These are phyloP conservation scores for Enteromius anoplus DNA, from an alignment of 2,797 vertebrate genomes.

Conservation along the genomic window DNA sequence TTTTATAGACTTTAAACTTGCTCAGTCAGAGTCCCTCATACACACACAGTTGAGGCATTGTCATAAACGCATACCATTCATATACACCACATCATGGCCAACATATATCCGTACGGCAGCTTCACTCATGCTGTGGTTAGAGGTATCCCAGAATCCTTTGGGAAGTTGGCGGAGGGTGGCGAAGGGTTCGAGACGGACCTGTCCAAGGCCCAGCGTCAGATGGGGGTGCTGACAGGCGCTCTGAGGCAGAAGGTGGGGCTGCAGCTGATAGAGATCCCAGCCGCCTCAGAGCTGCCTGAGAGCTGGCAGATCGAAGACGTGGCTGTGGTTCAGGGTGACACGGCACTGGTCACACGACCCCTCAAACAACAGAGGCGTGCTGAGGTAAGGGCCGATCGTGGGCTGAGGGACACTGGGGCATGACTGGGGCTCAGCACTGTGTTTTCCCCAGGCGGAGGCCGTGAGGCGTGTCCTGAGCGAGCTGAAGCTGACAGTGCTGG, in stretches of 20 bases:
- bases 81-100: constrained; percentile 72
- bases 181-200: constrained; percentile 74
- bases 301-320: constrained; percentile 88
- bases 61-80: neutral
- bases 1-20: neutral
- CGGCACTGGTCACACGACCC: constrained; percentile 86
- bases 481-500: constrained; percentile 83
- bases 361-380: constrained; percentile 81
- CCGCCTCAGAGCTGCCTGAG: constrained; percentile 81
- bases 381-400: constrained; percentile 76
- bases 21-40: constrained; percentile 1
- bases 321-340: constrained; percentile 88
- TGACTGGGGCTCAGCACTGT: neutral
- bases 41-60: neutral
- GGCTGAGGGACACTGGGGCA: neutral
- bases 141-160: constrained; percentile 84
- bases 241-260: constrained; percentile 91
- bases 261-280: constrained; percentile 88
- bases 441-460: constrained; percentile 77
- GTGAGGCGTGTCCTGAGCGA: constrained; percentile 85
- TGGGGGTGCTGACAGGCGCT: constrained; percentile 87
- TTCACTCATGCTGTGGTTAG: constrained; percentile 91
- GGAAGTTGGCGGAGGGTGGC: constrained; percentile 63
- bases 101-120: constrained; percentile 77
- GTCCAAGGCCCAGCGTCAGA: constrained; percentile 90